Percentiles rank a stretch among this genome's conserved stretches.
Evolutionary conservation across 2,888 invertebrate genomes (phyloP).

Genomic region (Sesamia inferens): DNA sequence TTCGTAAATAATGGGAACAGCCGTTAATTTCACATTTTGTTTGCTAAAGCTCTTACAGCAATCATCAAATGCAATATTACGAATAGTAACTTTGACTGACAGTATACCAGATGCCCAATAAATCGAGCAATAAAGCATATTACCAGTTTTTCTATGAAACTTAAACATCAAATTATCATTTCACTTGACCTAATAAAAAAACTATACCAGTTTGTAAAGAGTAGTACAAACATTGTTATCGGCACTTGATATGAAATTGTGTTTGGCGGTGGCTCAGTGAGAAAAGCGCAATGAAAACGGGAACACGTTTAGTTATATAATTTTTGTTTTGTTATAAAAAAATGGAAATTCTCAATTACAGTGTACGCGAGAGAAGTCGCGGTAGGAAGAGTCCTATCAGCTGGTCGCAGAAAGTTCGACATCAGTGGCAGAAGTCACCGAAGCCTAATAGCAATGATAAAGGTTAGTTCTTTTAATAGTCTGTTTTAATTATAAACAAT

Average conservation of each 20-base stretch:
- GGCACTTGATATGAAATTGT: conserved; percentile 70
- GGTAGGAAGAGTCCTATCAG: conserved; percentile 89
- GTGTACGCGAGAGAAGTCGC: conserved; percentile 88
- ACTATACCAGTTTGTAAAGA: conserved; percentile 74
- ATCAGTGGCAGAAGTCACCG: conserved; percentile 91
- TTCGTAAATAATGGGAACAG: conserved; percentile 28
- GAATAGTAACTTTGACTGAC: conserved; percentile 43
- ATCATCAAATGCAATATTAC: conserved; percentile 10
- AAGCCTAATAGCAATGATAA: conserved; percentile 75
- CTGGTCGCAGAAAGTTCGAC: conserved; percentile 91
- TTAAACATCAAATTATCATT: conserved; percentile 52
- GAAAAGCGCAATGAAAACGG: conserved; percentile 36
- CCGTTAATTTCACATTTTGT: neutral
- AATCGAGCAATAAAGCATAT: conserved; percentile 28
- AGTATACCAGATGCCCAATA: conserved; percentile 27
- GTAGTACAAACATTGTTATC: conserved; percentile 84
- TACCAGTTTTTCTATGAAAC: conserved; percentile 38
- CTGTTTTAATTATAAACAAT: too few species aligned
- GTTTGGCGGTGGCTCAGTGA: conserved; percentile 69
- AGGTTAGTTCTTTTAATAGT: conserved; percentile 71
- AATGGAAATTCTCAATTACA: conserved; percentile 80
- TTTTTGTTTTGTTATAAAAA: conserved; percentile 21
- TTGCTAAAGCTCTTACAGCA: conserved; percentile 2
- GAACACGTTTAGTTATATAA: conserved; percentile 32
- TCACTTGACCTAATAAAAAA: conserved; percentile 69